A percentile compares a stretch with the other conserved stretches of the same genome.
phyloP scores from a whole-genome alignment of 2,797 vertebrate genomes.

The Oryzias sinensis region DNA sequence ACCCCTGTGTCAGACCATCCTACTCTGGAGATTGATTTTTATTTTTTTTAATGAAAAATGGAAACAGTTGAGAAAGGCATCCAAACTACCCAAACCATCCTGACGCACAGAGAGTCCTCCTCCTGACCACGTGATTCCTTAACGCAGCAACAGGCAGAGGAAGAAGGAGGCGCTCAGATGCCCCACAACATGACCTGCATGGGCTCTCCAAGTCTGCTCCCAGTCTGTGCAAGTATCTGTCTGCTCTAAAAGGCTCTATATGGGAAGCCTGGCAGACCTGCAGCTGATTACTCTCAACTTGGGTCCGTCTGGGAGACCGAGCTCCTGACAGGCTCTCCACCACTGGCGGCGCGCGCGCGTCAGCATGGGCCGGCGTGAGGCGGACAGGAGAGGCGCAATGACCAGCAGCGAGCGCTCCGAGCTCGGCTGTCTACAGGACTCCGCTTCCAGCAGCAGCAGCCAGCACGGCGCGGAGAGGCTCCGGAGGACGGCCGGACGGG shows the following conservation, averaged over 20 bases:
- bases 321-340: constrained; percentile 51
- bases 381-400: constrained; percentile 58
- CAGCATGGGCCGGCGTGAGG: constrained; percentile 73
- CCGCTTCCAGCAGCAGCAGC: constrained; percentile 31
- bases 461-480: constrained; percentile 24
- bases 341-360: constrained; percentile 15
- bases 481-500: constrained; percentile 6
- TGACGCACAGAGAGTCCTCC: constrained; percentile 46
- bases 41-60: no score
- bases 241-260: not conserved
- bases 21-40: no score
- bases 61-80: no score
- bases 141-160: not conserved
- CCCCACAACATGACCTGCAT: not conserved
- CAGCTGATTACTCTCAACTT: not conserved
- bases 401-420: constrained; percentile 54
- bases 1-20: no score
- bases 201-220: not conserved
- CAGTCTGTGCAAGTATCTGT: not conserved
- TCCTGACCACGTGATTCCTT: constrained; percentile 43
- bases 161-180: not conserved
- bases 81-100: no score
- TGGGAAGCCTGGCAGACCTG: constrained; percentile 10
- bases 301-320: constrained; percentile 3
- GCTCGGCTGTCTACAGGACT: constrained; percentile 60